phyloP scores from a whole-genome alignment of 2,888 invertebrate genomes.

The Tetheella fluctuosa region DNA sequence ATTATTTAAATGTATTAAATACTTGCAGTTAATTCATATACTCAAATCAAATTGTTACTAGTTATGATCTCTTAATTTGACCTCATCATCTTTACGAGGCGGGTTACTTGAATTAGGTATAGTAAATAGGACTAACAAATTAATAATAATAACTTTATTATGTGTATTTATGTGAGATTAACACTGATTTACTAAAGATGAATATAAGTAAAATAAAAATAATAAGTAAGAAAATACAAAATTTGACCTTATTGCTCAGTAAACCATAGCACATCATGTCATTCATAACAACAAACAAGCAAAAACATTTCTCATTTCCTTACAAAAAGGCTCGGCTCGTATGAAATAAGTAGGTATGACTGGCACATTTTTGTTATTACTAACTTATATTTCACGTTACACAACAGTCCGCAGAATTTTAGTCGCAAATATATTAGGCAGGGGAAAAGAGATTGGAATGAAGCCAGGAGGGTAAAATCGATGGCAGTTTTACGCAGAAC shows the following conservation, averaged over 20 bases:
- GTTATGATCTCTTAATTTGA: too few species aligned
- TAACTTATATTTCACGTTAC: slow-evolving; percentile 49
- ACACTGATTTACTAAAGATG: background rate
- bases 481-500: slow-evolving; percentile 59
- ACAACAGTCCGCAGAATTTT: slow-evolving; percentile 51
- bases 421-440: slow-evolving; percentile 73
- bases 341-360: slow-evolving; percentile 29
- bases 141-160: too few species aligned
- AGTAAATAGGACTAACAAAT: too few species aligned
- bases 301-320: slow-evolving; percentile 13
- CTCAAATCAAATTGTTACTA: too few species aligned
- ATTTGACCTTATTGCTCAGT: background rate
- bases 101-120: too few species aligned
- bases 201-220: too few species aligned
- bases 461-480: slow-evolving; percentile 71
- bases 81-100: too few species aligned
- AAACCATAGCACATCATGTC: background rate
- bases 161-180: too few species aligned
- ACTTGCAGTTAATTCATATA: too few species aligned
- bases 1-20: too few species aligned
- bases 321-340: slow-evolving; percentile 18
- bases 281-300: slow-evolving; percentile 1
- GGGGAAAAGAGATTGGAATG: slow-evolving; percentile 69
- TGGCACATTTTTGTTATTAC: slow-evolving; percentile 33
- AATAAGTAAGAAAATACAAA: background rate